A percentile compares a stretch with the other conserved stretches of the same genome.
Evolutionary conservation across 2,888 invertebrate genomes (phyloP).

Genomic region (Tortricodes alternella): DNA sequence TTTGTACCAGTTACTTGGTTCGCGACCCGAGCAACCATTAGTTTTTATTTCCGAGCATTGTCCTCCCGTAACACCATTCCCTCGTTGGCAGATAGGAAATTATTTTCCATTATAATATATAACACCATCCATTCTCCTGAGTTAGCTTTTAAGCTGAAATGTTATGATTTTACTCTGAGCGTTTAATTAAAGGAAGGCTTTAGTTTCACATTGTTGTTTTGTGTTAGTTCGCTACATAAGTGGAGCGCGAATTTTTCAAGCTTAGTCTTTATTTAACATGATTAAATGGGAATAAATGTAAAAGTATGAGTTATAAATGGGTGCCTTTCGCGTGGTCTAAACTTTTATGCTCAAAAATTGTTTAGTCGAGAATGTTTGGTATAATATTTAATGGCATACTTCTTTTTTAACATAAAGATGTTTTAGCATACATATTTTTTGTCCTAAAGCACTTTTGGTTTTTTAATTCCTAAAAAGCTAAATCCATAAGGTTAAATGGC

Average conservation of each 20-base stretch:
- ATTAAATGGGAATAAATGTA: background rate
- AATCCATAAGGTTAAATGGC: no score
- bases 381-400: no score
- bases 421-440: no score
- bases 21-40: conserved; percentile 53
- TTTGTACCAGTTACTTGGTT: conserved; percentile 51
- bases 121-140: conserved; percentile 25
- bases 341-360: no score
- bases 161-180: conserved; percentile 22
- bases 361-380: no score
- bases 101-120: conserved; percentile 57
- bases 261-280: conserved; percentile 1
- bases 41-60: conserved; percentile 70
- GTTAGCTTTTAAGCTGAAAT: conserved; percentile 30
- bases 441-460: no score
- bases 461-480: no score
- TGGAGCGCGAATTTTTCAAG: background rate
- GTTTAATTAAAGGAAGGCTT: conserved; percentile 21
- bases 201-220: conserved; percentile 18
- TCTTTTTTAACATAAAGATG: no score
- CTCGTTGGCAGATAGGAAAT: conserved; percentile 58
- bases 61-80: conserved; percentile 49
- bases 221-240: conserved; percentile 5
- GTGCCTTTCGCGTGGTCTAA: no score
- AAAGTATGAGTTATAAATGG: no score